These are phyloP conservation scores for Temnothorax nylanderi DNA, from an alignment of 1,140 invertebrate species.

Conservation along the genomic window DNA sequence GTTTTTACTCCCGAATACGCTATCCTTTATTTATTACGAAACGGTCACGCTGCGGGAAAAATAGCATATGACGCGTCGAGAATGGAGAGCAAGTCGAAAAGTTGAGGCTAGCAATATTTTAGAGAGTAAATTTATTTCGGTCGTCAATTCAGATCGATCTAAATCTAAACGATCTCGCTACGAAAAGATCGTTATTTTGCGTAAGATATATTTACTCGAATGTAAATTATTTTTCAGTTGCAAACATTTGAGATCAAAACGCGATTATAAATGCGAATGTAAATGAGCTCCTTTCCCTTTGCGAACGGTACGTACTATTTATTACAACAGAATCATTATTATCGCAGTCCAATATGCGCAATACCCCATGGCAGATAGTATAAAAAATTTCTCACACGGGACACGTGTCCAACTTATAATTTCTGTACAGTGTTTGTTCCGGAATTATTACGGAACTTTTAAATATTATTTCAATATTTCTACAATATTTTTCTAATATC, in stretches of 20 bases:
- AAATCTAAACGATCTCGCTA: slow-evolving; percentile 14
- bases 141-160: background rate
- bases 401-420: background rate
- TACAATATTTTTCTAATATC: background rate
- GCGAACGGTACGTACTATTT: slow-evolving; percentile 14
- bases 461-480: background rate
- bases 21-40: slow-evolving; percentile 69
- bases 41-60: slow-evolving; percentile 5
- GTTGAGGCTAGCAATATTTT: slow-evolving; percentile 10
- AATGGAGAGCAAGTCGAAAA: slow-evolving; percentile 1
- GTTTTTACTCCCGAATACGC: slow-evolving; percentile 70
- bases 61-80: background rate
- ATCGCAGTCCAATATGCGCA: slow-evolving; percentile 27
- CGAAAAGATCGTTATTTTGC: background rate
- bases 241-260: slow-evolving; percentile 4
- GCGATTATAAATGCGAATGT: slow-evolving; percentile 53
- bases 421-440: background rate
- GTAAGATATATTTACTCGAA: background rate
- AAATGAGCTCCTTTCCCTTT: slow-evolving; percentile 40
- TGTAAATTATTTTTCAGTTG: background rate
- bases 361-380: slow-evolving; percentile 20
- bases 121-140: background rate
- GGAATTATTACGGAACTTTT: background rate
- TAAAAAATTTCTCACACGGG: slow-evolving; percentile 13
- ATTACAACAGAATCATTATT: slow-evolving; percentile 38